phyloP scores from a whole-genome alignment of 2,888 invertebrate species.

The Crossocerus cetratus region DNA sequence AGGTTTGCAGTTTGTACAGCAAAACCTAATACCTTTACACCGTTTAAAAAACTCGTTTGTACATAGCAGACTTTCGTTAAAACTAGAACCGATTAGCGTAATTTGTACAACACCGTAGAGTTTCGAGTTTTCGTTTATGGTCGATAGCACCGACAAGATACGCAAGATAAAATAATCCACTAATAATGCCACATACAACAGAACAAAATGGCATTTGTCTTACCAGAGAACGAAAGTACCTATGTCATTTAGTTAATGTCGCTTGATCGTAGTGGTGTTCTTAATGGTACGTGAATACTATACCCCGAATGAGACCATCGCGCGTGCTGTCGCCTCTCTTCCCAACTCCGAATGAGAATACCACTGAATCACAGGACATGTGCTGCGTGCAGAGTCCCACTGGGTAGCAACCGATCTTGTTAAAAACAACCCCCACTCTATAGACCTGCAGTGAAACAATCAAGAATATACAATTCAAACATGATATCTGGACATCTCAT shows the following conservation, averaged over 20 bases:
- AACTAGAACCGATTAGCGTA: constrained; percentile 24
- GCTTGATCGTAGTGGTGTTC: constrained; percentile 48
- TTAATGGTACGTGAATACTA: constrained; percentile 82
- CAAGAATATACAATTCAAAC: constrained; percentile 10
- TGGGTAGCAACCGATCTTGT: constrained; percentile 90
- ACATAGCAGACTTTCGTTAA: constrained; percentile 24
- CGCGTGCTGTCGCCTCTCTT: constrained; percentile 84
- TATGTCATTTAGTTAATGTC: constrained; percentile 23
- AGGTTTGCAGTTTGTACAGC: constrained; percentile 24
- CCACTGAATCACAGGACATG: constrained; percentile 84
- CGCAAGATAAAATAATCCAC: constrained; percentile 31
- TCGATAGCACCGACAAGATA: constrained; percentile 34
- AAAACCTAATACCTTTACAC: constrained; percentile 20
- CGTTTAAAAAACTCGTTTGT: constrained; percentile 25
- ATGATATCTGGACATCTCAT: too few relatives aligned
- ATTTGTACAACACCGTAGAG: constrained; percentile 15
- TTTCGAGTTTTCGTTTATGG: constrained; percentile 13
- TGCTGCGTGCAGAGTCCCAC: constrained; percentile 85
- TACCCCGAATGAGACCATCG: constrained; percentile 88
- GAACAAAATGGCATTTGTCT: constrained; percentile 25
- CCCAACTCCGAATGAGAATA: constrained; percentile 87
- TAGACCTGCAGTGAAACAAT: constrained; percentile 80
- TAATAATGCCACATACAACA: constrained; percentile 35
- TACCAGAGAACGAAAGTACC: constrained; percentile 41
- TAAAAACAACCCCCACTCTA: constrained; percentile 89